Conservation (phyloP, 2,797 vertebrate species). For the Danio albolineatus region DNA sequence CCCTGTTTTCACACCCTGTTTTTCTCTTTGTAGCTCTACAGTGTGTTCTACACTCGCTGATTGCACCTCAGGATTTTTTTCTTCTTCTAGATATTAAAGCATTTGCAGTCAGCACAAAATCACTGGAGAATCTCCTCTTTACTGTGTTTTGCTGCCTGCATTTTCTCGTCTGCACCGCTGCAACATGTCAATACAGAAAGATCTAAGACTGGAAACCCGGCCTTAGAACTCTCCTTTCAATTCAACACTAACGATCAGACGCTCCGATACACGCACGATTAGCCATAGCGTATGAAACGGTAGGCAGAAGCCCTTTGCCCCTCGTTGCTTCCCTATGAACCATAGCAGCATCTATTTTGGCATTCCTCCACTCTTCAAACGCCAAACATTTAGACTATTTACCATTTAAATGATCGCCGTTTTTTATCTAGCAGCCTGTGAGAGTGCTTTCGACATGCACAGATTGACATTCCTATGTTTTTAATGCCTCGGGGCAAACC, state of each 20-base stretch:
- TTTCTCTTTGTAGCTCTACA: neutral
- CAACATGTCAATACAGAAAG: conserved; percentile 35
- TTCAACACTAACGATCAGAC: conserved; percentile 38
- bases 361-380: conserved; percentile 63
- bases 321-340: conserved; percentile 47
- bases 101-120: neutral
- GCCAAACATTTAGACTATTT: conserved; percentile 67
- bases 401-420: conserved; percentile 64
- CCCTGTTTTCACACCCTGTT: neutral
- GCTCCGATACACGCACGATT: conserved; percentile 40
- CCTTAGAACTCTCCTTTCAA: conserved; percentile 35
- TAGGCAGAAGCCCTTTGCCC: conserved; percentile 47
- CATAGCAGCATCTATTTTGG: conserved; percentile 44
- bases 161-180: neutral
- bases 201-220: conserved; percentile 30
- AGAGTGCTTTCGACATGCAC: conserved; percentile 64
- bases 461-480: conserved; percentile 64
- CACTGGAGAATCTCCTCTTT: conserved; percentile 10
- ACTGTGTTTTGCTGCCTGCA: neutral
- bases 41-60: neutral
- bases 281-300: conserved; percentile 38
- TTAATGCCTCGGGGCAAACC: conserved; percentile 65
- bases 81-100: neutral
- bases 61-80: neutral
- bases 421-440: conserved; percentile 59